Percentiles rank a stretch among this genome's conserved stretches.
Evolutionary conservation across 2,113 vertebrate genomes (phyloP).

Genomic region (Antechinus flavipes): DNA sequence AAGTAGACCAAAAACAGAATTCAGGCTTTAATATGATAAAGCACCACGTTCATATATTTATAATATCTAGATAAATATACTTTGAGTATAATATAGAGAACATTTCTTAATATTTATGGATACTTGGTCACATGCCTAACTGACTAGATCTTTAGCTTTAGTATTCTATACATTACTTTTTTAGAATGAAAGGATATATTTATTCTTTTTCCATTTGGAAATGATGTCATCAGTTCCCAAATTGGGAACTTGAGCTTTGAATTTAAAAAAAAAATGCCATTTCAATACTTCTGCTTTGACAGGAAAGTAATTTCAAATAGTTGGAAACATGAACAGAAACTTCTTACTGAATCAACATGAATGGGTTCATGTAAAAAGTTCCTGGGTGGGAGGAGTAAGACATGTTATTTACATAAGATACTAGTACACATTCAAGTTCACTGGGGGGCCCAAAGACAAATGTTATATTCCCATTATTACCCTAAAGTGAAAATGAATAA

Average conservation of each 20-base stretch:
- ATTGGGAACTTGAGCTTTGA: constrained; percentile 39
- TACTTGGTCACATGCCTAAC: background rate
- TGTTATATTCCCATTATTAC: constrained; percentile 40
- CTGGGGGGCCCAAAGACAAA: background rate
- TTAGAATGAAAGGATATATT: background rate
- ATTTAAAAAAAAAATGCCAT: constrained; percentile 17
- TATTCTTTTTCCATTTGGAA: constrained; percentile 38
- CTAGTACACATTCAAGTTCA: constrained; percentile 17
- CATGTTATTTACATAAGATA: constrained; percentile 7
- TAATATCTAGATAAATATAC: background rate
- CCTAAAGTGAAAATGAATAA: constrained; percentile 6
- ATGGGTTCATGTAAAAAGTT: constrained; percentile 23
- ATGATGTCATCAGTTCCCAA: constrained; percentile 21
- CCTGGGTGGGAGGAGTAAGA: constrained; percentile 38
- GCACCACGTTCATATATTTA: background rate
- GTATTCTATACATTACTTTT: background rate
- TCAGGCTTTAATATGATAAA: background rate
- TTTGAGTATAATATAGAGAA: background rate
- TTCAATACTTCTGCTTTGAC: constrained; percentile 52
- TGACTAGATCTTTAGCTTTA: background rate
- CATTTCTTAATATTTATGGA: background rate
- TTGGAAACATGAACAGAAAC: background rate
- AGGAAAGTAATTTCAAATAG: background rate
- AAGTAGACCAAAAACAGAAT: constrained; percentile 27
- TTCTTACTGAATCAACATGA: background rate